These are phyloP conservation scores for Rhadinocentrus ornatus DNA, from an alignment of 2,797 vertebrate species.

Conservation along the genomic window DNA sequence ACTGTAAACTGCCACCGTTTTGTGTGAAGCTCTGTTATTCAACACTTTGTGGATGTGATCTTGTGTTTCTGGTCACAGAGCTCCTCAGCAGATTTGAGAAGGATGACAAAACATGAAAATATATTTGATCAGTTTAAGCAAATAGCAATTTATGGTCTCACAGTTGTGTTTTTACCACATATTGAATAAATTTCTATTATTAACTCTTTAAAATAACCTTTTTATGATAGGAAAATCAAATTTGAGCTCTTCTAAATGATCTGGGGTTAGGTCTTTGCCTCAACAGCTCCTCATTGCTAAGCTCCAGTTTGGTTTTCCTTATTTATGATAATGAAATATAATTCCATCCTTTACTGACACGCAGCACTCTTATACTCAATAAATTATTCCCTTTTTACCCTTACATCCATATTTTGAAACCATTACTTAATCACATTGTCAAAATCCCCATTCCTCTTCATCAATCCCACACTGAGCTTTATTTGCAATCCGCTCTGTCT, in stretches of 20 bases:
- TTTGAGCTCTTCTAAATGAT: constrained; percentile 30
- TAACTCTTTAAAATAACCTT: constrained; percentile 7
- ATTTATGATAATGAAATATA: constrained; percentile 77
- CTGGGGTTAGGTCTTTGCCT: constrained; percentile 33
- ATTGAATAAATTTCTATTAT: background rate
- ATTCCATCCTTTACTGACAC: constrained; percentile 75
- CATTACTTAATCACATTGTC: constrained; percentile 84
- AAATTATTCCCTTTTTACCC: constrained; percentile 70
- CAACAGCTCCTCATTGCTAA: constrained; percentile 51
- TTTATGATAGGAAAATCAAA: background rate
- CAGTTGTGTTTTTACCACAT: no score
- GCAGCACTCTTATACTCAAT: constrained; percentile 55
- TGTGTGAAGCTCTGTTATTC: constrained; percentile 66
- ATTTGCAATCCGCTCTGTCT: constrained; percentile 74
- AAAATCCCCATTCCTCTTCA: constrained; percentile 82
- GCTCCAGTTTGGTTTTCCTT: constrained; percentile 58
- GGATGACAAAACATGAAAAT: background rate
- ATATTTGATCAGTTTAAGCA: background rate
- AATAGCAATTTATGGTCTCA: no score
- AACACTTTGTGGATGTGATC: constrained; percentile 57
- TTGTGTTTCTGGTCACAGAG: constrained; percentile 14
- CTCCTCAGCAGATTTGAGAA: background rate
- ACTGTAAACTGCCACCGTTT: constrained; percentile 61
- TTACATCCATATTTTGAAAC: constrained; percentile 74
- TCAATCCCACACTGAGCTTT: constrained; percentile 78